Conservation (phyloP, 2,888 invertebrate species). For the Tetragonisca angustula region DNA sequence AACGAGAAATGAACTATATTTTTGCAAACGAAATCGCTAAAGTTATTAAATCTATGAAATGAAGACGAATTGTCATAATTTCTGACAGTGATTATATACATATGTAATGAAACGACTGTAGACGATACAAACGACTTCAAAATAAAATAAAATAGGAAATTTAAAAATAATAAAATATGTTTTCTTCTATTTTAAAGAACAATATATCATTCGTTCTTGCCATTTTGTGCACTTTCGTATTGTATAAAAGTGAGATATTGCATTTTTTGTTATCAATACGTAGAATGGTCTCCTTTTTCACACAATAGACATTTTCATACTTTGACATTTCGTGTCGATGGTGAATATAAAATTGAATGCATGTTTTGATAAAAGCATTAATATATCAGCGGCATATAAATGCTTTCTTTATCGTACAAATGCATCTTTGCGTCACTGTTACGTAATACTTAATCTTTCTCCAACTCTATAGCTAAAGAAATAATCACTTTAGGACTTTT, state of each 20-base stretch:
- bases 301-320: too few relatives aligned
- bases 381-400: not conserved
- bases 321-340: not conserved
- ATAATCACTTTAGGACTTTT: not conserved
- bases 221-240: not conserved
- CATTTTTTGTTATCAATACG: not conserved
- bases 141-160: not conserved
- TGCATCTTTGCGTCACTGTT: not conserved
- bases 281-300: not conserved
- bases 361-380: not conserved
- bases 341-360: not conserved
- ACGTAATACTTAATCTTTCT: not conserved
- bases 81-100: not conserved
- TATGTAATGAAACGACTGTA: not conserved
- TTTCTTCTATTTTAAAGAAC: not conserved
- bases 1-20: too few relatives aligned
- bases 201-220: not conserved
- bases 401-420: not conserved
- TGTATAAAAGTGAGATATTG: not conserved
- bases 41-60: not conserved
- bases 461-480: not conserved
- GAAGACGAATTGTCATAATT: not conserved
- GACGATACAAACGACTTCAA: not conserved
- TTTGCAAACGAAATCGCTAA: too few relatives aligned
- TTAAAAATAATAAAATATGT: too few relatives aligned